A percentile compares a stretch with the other conserved stretches of the same genome.
Conservation (phyloP, 2,888 invertebrate genomes). For the Apamea sordens region DNA sequence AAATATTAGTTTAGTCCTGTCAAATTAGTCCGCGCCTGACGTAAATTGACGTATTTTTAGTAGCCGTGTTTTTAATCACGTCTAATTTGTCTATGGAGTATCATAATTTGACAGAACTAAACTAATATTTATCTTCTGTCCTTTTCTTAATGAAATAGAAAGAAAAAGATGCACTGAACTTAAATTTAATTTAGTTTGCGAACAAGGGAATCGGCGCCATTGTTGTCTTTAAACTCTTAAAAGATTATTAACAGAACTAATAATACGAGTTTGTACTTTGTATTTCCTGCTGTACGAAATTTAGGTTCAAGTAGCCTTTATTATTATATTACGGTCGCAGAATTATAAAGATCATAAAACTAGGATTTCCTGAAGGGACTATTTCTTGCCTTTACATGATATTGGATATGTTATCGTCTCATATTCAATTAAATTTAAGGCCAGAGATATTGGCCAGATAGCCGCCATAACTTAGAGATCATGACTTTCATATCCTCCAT, state of each 20-base stretch:
- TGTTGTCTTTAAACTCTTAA: not conserved
- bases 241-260: not conserved
- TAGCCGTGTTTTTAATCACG: too few relatives aligned
- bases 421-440: conserved; percentile 56
- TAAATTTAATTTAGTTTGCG: too few relatives aligned
- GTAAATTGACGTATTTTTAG: too few relatives aligned
- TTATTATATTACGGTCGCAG: not conserved
- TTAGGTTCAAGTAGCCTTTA: not conserved
- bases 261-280: too few relatives aligned
- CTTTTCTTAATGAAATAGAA: too few relatives aligned
- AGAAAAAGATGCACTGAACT: too few relatives aligned
- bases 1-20: too few relatives aligned
- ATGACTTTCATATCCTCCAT: conserved; percentile 68
- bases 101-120: too few relatives aligned
- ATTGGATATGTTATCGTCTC: conserved; percentile 39
- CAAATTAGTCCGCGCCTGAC: too few relatives aligned
- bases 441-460: conserved; percentile 60
- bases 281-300: not conserved
- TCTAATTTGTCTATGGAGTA: too few relatives aligned
- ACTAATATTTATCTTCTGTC: too few relatives aligned
- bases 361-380: conserved; percentile 3
- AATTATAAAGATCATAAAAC: conserved; percentile 3
- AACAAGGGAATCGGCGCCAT: too few relatives aligned
- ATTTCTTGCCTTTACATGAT: not conserved
- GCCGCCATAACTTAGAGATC: conserved; percentile 63